phyloP scores from a whole-genome alignment of 2,888 invertebrate genomes.

The Caprella mutica region DNA sequence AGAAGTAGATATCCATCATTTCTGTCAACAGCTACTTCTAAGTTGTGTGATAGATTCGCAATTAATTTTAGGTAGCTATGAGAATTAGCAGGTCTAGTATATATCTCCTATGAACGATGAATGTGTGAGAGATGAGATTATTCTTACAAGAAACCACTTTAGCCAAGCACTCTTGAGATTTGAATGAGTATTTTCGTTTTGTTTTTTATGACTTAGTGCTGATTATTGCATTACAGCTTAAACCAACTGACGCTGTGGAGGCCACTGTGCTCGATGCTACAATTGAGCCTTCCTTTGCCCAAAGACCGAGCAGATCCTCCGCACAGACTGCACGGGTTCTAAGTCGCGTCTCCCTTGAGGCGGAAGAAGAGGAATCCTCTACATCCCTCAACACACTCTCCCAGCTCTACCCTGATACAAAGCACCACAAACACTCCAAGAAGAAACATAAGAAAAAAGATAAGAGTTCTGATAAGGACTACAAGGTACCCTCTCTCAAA shows the following conservation, averaged over 20 bases:
- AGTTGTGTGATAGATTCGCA: too few relatives aligned
- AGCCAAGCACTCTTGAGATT: too few relatives aligned
- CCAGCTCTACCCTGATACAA: slow-evolving; percentile 11
- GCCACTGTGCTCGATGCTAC: too few relatives aligned
- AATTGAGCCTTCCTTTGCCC: not conserved
- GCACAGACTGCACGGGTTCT: slow-evolving; percentile 26
- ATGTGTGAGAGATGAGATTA: too few relatives aligned
- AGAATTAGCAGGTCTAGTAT: too few relatives aligned
- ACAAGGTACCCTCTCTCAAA: slow-evolving; percentile 27
- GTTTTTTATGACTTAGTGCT: too few relatives aligned
- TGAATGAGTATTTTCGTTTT: too few relatives aligned
- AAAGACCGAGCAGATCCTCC: slow-evolving; percentile 25
- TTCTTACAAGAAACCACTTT: too few relatives aligned
- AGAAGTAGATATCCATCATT: too few relatives aligned
- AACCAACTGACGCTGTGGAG: slow-evolving; percentile 2
- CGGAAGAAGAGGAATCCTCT: slow-evolving; percentile 21
- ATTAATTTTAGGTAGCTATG: too few relatives aligned
- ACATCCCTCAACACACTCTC: not conserved
- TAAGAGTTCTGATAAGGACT: not conserved
- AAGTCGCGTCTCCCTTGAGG: slow-evolving; percentile 27
- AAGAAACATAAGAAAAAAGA: slow-evolving; percentile 2
- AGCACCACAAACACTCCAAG: not conserved
- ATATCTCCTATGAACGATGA: too few relatives aligned
- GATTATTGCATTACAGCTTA: slow-evolving; percentile 11
- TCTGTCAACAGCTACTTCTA: too few relatives aligned